Base-by-base conservation (phyloP, 2,888 invertebrate species). In the Furcula furcula region DNA sequence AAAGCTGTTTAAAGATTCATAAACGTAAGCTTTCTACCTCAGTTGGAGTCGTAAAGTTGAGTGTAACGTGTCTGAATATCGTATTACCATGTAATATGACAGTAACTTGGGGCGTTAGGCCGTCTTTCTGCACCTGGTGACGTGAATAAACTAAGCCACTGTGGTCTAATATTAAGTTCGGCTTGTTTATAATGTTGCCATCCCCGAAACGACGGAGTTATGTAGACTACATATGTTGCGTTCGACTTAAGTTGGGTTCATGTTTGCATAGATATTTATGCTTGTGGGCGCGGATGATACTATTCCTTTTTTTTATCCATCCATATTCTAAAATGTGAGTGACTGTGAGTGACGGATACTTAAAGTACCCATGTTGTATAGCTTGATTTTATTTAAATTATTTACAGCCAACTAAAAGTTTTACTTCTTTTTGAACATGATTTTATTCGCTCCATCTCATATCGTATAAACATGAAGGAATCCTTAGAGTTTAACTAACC, bases 1-100 rank as follows among this genome's bases (percentile, higher is more conserved):
- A 77, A 77, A 79, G 76, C 75, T 72, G 69, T 70, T 85, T 76
- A 84, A 86, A 82, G 73, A 85, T 86, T 84, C 79, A 85, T 86
- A 82, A 79, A 79, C 64, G 59, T 76, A 76, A 79, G 77, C 77
- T 73, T 71, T 65, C 66, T 65, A 69, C 76, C 75, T 80, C 76
- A 74, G 73, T 78, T 60, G 54, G 62, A 65, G 76, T 81, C 84
- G 71, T 87, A 86, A 87, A 87, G 63, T 76, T 76, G 72, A 81
- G 76, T 76, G 75, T 80, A 74, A 84, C 71, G 75, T 68, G 71
- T 74, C 73, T 65, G 75, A 77, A 82, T 76, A 79, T 75, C 71
- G 64, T 75, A 76, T 77, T 70, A 74, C 69, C n/a, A 66, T 72
- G 70, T 78, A 71, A 76, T 73, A 73, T 55, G 67, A 48, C 61